Percentiles rank a stretch among this genome's conserved stretches.
phyloP scores from a whole-genome alignment of 2,888 invertebrate species.

The Prenolepis imparis region DNA sequence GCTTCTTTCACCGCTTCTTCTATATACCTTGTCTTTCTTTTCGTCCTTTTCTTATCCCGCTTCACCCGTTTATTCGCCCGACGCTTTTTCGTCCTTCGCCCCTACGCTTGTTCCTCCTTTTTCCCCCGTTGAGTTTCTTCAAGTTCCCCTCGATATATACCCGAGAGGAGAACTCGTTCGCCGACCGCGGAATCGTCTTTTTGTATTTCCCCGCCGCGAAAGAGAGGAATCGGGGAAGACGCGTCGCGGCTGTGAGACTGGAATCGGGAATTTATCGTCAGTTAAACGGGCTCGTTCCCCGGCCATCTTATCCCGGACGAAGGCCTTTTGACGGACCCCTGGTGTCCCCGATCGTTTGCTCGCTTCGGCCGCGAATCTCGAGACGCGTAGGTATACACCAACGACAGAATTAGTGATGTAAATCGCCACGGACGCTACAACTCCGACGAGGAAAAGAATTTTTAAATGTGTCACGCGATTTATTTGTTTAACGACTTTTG shows the following conservation, averaged over 20 bases:
- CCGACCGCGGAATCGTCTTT: constrained; percentile 72
- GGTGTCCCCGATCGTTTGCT: constrained; percentile 52
- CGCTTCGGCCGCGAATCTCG: constrained; percentile 31
- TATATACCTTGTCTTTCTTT: constrained; percentile 28
- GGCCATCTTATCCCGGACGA: constrained; percentile 65
- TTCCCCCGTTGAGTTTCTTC: constrained; percentile 55
- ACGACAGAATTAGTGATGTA: constrained; percentile 43
- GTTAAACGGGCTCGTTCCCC: constrained; percentile 73
- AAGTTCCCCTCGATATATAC: constrained; percentile 65
- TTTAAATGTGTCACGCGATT: constrained; percentile 34
- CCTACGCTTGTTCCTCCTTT: constrained; percentile 60
- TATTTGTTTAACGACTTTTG: background rate
- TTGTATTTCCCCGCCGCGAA: constrained; percentile 77
- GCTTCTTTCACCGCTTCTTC: constrained; percentile 30
- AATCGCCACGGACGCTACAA: constrained; percentile 33
- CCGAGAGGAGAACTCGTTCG: constrained; percentile 70
- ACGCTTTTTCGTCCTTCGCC: constrained; percentile 53
- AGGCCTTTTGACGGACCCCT: constrained; percentile 64
- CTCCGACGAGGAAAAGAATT: background rate
- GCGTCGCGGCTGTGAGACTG: constrained; percentile 67
- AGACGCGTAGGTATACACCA: constrained; percentile 7
- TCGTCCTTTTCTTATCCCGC: constrained; percentile 49
- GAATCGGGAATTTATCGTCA: constrained; percentile 81
- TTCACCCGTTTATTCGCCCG: constrained; percentile 43
- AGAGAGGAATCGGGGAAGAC: constrained; percentile 54